phyloP scores from a whole-genome alignment of 2,113 vertebrate species.

The Nothocercus julius region DNA sequence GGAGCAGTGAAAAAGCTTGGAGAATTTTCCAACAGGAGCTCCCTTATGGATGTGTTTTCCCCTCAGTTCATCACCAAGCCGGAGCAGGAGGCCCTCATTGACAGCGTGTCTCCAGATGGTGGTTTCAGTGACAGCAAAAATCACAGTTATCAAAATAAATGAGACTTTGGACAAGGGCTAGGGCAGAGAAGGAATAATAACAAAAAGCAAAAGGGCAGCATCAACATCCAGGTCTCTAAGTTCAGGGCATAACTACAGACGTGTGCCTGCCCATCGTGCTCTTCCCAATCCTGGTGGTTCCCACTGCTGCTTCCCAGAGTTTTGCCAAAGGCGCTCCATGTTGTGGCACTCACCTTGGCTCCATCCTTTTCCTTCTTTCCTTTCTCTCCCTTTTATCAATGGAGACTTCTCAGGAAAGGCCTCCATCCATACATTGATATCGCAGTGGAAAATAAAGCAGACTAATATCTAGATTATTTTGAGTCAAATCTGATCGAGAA shows the following conservation, averaged over 20 bases:
- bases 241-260: neutral
- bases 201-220: neutral
- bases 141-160: neutral
- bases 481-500: neutral
- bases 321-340: too few relatives aligned
- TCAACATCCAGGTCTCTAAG: neutral
- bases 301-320: fast-evolving
- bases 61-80: neutral
- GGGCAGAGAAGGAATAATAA: neutral
- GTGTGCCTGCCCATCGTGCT: neutral
- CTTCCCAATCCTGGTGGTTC: neutral
- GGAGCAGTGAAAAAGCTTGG: neutral
- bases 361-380: neutral
- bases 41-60: neutral
- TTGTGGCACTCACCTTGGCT: neutral
- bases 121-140: neutral
- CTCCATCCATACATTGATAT: neutral
- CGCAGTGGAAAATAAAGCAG: neutral
- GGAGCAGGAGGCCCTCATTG: neutral
- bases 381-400: neutral
- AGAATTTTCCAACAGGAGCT: neutral
- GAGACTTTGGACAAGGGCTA: neutral
- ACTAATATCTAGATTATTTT: neutral
- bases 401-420: neutral
- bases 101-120: neutral